phyloP scores from a whole-genome alignment of 2,113 vertebrate genomes.

The Takifugu bimaculatus region DNA sequence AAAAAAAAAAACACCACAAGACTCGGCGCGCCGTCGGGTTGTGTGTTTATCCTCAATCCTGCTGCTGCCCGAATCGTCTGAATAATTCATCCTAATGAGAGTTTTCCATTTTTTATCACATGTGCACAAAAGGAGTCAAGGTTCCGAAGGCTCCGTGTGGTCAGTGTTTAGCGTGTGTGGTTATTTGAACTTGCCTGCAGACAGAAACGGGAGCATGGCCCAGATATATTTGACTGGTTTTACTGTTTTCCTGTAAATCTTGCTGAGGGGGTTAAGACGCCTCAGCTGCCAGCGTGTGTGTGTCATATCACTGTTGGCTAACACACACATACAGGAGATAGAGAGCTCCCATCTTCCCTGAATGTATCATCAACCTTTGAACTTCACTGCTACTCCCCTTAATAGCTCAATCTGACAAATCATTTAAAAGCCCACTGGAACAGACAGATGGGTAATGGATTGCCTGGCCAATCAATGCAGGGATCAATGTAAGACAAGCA shows the following conservation, averaged over 20 bases:
- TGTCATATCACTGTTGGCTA: background rate
- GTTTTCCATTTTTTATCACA: background rate
- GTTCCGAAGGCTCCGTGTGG: too few species aligned
- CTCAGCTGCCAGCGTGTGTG: background rate
- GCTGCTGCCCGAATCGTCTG: too few species aligned
- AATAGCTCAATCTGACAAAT: conserved; percentile 68
- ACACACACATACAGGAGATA: conserved; percentile 19
- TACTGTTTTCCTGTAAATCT: too few species aligned
- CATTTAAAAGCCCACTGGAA: conserved; percentile 71
- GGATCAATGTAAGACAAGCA: conserved; percentile 69
- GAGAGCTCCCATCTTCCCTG: conserved; percentile 8
- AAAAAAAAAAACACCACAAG: too few species aligned
- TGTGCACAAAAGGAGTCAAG: background rate
- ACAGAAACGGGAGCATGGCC: too few species aligned
- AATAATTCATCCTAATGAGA: background rate
- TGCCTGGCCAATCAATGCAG: conserved; percentile 67
- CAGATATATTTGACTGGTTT: too few species aligned
- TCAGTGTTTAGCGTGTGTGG: too few species aligned
- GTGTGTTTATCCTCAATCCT: too few species aligned
- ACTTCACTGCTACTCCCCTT: conserved; percentile 62
- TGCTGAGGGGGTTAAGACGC: too few species aligned
- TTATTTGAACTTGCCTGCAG: too few species aligned
- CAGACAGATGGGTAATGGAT: conserved; percentile 74
- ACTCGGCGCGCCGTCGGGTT: too few species aligned
- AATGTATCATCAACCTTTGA: conserved; percentile 67